Percentiles rank a stretch among this genome's conserved stretches.
phyloP scores from a whole-genome alignment of 2,113 vertebrate genomes.

The Symphodus melops region DNA sequence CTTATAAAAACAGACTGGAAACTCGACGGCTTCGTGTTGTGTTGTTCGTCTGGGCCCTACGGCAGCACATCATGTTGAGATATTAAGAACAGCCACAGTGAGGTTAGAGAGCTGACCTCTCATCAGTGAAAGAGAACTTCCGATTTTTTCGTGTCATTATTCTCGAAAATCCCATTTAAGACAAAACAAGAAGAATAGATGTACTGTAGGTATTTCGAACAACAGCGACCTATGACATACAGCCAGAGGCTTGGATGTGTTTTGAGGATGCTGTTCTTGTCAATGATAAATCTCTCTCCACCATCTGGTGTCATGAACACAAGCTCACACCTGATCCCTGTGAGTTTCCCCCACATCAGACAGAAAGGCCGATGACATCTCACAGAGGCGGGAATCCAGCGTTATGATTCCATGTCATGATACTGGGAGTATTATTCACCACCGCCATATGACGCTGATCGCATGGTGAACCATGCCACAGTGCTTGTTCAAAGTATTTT shows the following conservation, averaged over 20 bases:
- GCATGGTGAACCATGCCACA: too few relatives aligned
- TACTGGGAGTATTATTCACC: background rate
- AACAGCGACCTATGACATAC: background rate
- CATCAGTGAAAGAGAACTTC: background rate
- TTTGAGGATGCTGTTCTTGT: background rate
- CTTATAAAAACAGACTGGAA: background rate
- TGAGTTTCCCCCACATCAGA: slow-evolving; percentile 13
- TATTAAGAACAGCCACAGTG: background rate
- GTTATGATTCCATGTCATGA: background rate
- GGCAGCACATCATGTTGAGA: background rate
- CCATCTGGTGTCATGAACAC: slow-evolving; percentile 16
- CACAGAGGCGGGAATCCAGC: background rate
- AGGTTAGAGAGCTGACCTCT: background rate
- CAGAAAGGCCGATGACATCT: background rate
- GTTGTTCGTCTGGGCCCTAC: background rate
- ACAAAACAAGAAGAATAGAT: background rate
- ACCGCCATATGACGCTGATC: too few relatives aligned
- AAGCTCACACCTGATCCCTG: slow-evolving; percentile 27
- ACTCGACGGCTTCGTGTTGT: background rate
- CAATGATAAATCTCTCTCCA: slow-evolving; percentile 1
- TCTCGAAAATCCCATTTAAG: background rate
- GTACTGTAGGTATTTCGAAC: background rate
- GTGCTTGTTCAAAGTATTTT: too few relatives aligned
- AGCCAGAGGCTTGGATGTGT: background rate
- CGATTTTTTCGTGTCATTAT: background rate